These are phyloP conservation scores for Prionailurus bengalensis DNA, from an alignment of 2,113 vertebrate genomes.

Conservation along the genomic window DNA sequence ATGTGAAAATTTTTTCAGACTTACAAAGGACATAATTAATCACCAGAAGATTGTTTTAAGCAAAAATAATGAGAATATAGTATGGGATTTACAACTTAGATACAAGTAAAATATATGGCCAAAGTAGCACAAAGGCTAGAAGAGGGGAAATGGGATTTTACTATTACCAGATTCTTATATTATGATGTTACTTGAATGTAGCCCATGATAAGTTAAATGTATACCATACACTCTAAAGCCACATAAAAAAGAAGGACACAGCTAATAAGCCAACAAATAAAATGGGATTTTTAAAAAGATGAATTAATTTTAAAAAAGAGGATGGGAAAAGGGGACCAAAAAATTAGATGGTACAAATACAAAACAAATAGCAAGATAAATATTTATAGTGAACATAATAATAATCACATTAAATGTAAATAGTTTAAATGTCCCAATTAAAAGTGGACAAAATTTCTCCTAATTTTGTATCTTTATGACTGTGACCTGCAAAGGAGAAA, in stretches of 20 bases:
- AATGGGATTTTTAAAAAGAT: background rate
- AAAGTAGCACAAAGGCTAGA: background rate
- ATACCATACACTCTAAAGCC: background rate
- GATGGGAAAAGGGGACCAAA: background rate
- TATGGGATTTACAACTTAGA: background rate
- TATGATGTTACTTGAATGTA: background rate
- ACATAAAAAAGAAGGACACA: background rate
- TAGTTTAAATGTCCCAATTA: background rate
- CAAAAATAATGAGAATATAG: background rate
- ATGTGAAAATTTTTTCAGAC: background rate
- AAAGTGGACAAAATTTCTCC: background rate
- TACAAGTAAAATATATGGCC: background rate
- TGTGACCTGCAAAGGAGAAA: background rate
- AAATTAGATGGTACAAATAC: background rate
- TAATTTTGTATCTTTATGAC: background rate
- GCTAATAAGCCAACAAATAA: background rate
- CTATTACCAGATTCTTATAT: background rate
- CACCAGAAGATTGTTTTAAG: background rate
- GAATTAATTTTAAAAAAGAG: background rate
- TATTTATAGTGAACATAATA: background rate
- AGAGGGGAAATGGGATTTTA: background rate
- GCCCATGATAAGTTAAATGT: background rate
- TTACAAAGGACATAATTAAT: background rate
- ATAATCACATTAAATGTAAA: background rate
- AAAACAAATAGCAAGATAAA: background rate